phyloP scores from a whole-genome alignment of 2,888 invertebrate genomes.

The Malacosoma neustria region DNA sequence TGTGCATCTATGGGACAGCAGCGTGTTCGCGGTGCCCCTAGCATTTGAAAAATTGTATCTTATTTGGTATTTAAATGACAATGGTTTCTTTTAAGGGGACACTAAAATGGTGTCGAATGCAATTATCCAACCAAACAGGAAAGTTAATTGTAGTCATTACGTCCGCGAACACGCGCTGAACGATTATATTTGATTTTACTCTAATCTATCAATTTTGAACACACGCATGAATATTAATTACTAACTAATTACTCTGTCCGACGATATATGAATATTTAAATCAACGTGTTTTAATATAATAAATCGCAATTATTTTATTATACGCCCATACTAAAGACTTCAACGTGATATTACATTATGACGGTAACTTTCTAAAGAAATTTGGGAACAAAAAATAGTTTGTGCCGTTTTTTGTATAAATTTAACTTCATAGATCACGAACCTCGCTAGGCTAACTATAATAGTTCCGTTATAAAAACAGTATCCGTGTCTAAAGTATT shows the following conservation, averaged over 20 bases:
- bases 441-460: conserved; percentile 6
- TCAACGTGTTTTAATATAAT: not conserved
- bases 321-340: not conserved
- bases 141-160: not conserved
- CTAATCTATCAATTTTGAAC: not conserved
- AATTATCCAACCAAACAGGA: not conserved
- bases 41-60: conserved; percentile 1
- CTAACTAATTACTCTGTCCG: not conserved
- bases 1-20: too few species aligned
- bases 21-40: too few species aligned
- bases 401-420: not conserved
- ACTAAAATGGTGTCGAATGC: not conserved
- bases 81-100: not conserved
- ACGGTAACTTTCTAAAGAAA: not conserved
- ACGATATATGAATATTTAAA: not conserved
- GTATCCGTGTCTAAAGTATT: conserved; percentile 30
- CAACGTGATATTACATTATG: not conserved
- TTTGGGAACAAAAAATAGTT: too few species aligned
- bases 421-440: conserved; percentile 21
- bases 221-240: not conserved
- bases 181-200: not conserved
- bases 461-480: conserved; percentile 23
- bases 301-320: not conserved
- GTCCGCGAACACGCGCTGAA: not conserved
- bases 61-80: not conserved